Evolutionary conservation across 2,888 invertebrate species (phyloP), one percentile per base, ranked within the genome.

Genomic region (Colletes collaris): DNA sequence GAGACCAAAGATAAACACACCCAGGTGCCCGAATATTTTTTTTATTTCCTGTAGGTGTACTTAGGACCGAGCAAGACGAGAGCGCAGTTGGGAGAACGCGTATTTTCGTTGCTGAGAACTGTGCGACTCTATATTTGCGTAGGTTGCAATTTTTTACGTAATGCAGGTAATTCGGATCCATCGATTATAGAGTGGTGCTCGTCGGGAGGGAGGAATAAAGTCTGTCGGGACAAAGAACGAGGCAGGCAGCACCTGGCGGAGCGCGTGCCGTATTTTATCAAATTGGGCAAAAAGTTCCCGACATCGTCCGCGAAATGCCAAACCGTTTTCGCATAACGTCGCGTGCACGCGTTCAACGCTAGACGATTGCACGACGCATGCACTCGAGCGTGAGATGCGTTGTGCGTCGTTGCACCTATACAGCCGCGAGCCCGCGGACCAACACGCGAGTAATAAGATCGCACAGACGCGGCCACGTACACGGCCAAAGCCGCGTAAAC

Each of bases 321-420:
- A 76, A 69, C 64, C 56, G 81, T 77, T 81, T 71, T 76, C 76
- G 68, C 75, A 65, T 76, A 76, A 76, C 67, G 86, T 84, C 86
- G 87, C 84, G 86, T 83, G 85, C 81, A 76, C 78, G 81, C 81
- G 72, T 67, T 70, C 63, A 66, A 73, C 62, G 76, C 64, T 75
- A 74, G 86, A 71, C 71, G 83, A 69, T 72, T 68, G 83, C 79
- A 66, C 86, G 86, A 72, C 68, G 84, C 73, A 78, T 58, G 82
- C 89, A 84, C 88, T 87, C 84, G 84, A 88, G 87, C 90, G 88
- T 90, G 89, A 88, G 88, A 90, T 89, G 89, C 89, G 87, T 88
- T 86, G 86, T 80, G 87, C 88, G 82, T 83, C 82, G 82, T 81
- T 88, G 88, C 84, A 84, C 83, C 75, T 79, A 83, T 64, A 84